Evolutionary conservation across 37 sponge, comb jelly and placozoan genomes (phyloP).

Genomic region (Tethya wilhelma): DNA sequence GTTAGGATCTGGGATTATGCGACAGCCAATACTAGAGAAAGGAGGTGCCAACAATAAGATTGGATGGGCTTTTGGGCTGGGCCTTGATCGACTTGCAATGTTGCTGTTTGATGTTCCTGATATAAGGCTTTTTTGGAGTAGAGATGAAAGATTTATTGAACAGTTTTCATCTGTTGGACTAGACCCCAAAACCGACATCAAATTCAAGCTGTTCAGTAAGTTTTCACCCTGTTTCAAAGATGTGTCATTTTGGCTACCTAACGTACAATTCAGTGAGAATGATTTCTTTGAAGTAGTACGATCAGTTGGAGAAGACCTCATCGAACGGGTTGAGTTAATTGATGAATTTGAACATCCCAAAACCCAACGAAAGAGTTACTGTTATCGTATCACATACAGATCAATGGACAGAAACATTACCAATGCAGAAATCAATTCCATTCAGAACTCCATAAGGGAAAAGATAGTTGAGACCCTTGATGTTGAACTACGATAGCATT

Average conservation of each 20-base stretch:
- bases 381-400: conserved; percentile 80
- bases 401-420: conserved; percentile 86
- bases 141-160: conserved; percentile 75
- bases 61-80: conserved; percentile 98
- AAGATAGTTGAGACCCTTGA: conserved; percentile 2
- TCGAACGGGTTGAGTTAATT: conserved; percentile 77
- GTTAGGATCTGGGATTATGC: conserved; percentile 92
- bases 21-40: conserved; percentile 63
- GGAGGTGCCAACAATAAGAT: conserved; percentile 65
- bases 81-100: conserved; percentile 95
- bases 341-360: conserved; percentile 68
- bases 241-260: conserved; percentile 85
- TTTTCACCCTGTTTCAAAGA: conserved; percentile 83
- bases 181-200: conserved; percentile 49
- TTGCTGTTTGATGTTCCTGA: conserved; percentile 89
- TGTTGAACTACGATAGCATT: conserved; percentile 54
- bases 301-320: conserved; percentile 66
- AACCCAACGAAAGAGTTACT: conserved; percentile 50
- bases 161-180: conserved; percentile 73
- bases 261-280: conserved; percentile 44
- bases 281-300: conserved; percentile 86
- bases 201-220: conserved; percentile 73
- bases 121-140: conserved; percentile 92
- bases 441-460: conserved; percentile 58
- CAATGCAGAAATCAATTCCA: conserved; percentile 61